These are phyloP conservation scores for Reinhardtius hippoglossoides DNA, from an alignment of 2,113 vertebrate species.

Conservation along the genomic window DNA sequence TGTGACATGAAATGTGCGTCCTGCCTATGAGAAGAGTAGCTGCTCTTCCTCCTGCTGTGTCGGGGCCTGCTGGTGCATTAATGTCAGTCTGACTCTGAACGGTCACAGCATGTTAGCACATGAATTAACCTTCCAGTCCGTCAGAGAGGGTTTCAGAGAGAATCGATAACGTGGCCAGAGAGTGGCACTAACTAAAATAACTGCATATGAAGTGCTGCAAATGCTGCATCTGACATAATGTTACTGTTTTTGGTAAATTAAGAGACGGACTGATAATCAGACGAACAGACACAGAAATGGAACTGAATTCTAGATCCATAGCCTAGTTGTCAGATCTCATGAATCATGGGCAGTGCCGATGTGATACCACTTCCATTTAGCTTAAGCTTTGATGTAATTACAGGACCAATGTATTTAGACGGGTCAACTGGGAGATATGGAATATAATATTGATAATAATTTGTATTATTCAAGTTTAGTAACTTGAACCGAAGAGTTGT, in stretches of 20 bases:
- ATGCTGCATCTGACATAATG: neutral
- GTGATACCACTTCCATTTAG: too few relatives aligned
- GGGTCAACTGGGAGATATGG: neutral
- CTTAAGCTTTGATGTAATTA: too few relatives aligned
- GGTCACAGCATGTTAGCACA: constrained; percentile 58
- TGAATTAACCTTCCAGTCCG: constrained; percentile 49
- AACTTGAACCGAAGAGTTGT: too few relatives aligned
- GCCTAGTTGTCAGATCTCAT: too few relatives aligned
- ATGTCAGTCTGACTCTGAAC: constrained; percentile 53
- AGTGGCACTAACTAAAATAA: neutral
- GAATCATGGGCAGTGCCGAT: too few relatives aligned
- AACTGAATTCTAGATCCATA: too few relatives aligned
- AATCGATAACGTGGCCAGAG: constrained; percentile 46
- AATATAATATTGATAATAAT: too few relatives aligned
- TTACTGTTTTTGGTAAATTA: neutral
- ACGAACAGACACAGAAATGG: too few relatives aligned
- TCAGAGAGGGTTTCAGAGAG: constrained; percentile 44
- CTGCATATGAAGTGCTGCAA: neutral
- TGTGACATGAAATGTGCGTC: constrained; percentile 21
- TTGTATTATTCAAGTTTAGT: too few relatives aligned
- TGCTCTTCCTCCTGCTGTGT: constrained; percentile 43
- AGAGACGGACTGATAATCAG: too few relatives aligned
- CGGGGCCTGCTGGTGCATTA: constrained; percentile 29
- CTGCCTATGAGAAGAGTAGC: constrained; percentile 27
- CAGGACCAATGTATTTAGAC: neutral